Evolutionary conservation across 2,113 vertebrate genomes (phyloP).

Genomic region (Ammospiza caudacuta): DNA sequence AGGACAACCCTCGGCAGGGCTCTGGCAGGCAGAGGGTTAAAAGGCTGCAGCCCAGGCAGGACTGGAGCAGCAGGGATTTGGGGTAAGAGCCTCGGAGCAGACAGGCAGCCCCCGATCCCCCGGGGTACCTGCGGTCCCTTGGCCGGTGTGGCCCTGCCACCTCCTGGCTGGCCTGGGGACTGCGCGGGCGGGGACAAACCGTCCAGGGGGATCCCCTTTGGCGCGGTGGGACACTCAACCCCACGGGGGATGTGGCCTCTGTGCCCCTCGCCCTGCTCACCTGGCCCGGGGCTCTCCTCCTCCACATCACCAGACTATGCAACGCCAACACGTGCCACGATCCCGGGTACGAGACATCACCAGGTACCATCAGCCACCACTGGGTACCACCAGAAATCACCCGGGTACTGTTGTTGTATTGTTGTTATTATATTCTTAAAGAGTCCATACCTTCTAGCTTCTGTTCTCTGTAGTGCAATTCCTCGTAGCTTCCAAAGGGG

Average conservation of each 20-base stretch:
- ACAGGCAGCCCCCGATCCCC: too few species aligned
- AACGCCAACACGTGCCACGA: accelerated
- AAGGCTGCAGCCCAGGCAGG: neutral
- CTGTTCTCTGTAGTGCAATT: too few species aligned
- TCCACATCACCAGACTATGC: accelerated
- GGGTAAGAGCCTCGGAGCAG: neutral
- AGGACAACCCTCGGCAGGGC: neutral
- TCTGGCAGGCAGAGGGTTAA: neutral
- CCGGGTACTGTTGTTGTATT: too few species aligned
- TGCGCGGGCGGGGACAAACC: neutral
- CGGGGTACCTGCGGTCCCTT: neutral
- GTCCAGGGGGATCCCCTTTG: neutral
- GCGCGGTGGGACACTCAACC: too few species aligned
- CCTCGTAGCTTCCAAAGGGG: too few species aligned
- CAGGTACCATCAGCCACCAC: neutral
- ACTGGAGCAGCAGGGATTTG: neutral
- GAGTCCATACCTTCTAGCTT: too few species aligned
- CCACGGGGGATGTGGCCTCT: accelerated
- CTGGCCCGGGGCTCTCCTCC: neutral
- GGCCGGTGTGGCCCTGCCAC: slow-evolving; percentile 28
- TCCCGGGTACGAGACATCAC: neutral
- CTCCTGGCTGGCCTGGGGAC: slow-evolving; percentile 32
- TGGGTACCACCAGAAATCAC: neutral
- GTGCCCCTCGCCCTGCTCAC: neutral
- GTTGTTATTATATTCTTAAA: too few species aligned